Evolutionary conservation across 2,113 vertebrate species (phyloP), one percentile per base, ranked within the genome.

Genomic region (Halichoerus grypus): DNA sequence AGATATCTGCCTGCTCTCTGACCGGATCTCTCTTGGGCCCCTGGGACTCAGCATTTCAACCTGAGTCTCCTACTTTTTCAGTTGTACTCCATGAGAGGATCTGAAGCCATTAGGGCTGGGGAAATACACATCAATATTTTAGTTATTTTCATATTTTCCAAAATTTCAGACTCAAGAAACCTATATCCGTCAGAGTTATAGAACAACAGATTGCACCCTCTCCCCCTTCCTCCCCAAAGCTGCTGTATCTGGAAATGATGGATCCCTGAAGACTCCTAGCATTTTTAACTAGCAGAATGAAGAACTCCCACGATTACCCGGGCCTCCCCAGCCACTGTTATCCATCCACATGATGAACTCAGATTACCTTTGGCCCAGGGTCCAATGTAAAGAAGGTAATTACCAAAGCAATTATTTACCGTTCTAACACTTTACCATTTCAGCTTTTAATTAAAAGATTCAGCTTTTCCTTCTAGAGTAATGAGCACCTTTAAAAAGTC

Each of bases 391-490:
- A 96, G 59, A 91, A 81, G 76, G 46, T 49, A 74, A 89, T 89
- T 95, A 83, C 80, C 51, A 81, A 96, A 90, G 74, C 67, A 89
- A 55, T 87, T 92, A 63, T 92, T 96, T 92, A 90, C 59, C 39
- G 69, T 74, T 82, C 55, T 79, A 94, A 82, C 21, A n/a, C 86
- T 93, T 94, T 65, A 84, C 22, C 71, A 24, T 94, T 92, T 95
- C 31, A 16, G 31, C 85, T 92, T 97, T 84, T 96, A 90, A 94
- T 94, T 90, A 94, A 95, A 97, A 57, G 59, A 90, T 88, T 91
- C 69, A 63, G 15, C 28, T 92, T 83, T 69, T 63, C 36, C 33
- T 86, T 92, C 26, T 82, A 69, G 22, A 92, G 24, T 92, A 88
- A 93, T 42, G 39, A 95, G 16, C 71, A 87, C 33, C 16, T 94